Percentiles rank a stretch among this genome's conserved stretches.
Conservation (phyloP, 1,140 invertebrate genomes). For the Belonocnema kinseyi region DNA sequence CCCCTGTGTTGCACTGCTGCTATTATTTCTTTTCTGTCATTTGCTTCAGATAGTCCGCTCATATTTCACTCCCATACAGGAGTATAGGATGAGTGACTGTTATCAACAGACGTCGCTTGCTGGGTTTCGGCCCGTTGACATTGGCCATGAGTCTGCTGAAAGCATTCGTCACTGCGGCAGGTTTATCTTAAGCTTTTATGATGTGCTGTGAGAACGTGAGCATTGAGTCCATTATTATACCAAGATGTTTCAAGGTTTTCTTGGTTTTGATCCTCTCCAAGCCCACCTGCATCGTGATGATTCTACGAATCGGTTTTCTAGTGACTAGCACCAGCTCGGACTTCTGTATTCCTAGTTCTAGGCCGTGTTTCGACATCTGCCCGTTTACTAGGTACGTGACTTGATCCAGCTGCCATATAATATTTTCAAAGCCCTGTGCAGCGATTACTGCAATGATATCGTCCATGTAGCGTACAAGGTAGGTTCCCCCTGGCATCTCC, state of each 20-base stretch:
- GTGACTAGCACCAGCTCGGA: no score
- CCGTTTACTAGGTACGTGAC: no score
- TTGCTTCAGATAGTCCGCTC: neutral
- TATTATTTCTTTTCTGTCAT: neutral
- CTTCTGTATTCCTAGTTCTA: no score
- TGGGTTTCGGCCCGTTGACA: neutral
- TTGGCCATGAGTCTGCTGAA: neutral
- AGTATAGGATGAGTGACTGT: constrained; percentile 49
- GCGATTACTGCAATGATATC: no score
- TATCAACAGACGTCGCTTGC: constrained; percentile 47
- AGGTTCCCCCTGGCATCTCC: no score
- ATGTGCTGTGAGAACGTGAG: constrained; percentile 45
- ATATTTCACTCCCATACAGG: constrained; percentile 44
- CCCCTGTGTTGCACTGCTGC: neutral
- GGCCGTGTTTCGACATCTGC: no score
- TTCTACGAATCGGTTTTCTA: constrained; percentile 51
- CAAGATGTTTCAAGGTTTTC: constrained; percentile 46
- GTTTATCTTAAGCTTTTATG: constrained; percentile 35
- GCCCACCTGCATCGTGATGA: neutral
- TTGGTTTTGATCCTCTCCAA: constrained; percentile 30
- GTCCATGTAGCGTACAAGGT: no score
- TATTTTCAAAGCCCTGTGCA: no score
- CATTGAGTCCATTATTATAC: constrained; percentile 44
- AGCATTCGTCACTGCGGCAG: constrained; percentile 37
- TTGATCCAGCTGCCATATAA: no score